These are phyloP conservation scores for Capitella teleta DNA, from an alignment of 1,140 invertebrate genomes.

Conservation along the genomic window DNA sequence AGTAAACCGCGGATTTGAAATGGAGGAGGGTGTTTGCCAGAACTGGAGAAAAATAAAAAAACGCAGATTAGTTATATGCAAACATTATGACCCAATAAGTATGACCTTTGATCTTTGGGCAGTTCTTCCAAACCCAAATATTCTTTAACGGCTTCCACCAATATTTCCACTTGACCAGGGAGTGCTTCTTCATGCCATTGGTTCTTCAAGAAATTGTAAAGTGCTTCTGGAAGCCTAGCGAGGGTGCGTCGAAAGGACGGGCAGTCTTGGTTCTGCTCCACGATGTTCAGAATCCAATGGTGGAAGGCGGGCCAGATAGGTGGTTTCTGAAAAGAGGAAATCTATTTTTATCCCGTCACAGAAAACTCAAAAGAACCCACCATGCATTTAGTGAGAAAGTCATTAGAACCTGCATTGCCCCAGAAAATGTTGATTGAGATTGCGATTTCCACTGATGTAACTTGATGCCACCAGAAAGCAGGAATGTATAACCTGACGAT, in stretches of 20 bases:
- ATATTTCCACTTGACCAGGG: conserved; percentile 11
- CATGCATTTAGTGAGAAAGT: conserved; percentile 15
- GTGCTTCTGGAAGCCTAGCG: conserved; percentile 14
- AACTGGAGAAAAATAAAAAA: conserved; percentile 5
- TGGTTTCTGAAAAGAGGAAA: conserved; percentile 6
- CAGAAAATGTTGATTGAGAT: conserved; percentile 20
- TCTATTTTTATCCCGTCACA: neutral
- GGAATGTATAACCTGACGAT: conserved; percentile 16
- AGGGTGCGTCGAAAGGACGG: conserved; percentile 15
- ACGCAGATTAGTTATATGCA: neutral
- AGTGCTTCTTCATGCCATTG: conserved; percentile 18
- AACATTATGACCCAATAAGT: neutral
- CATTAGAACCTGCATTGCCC: conserved; percentile 17
- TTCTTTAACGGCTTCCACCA: conserved; percentile 7
- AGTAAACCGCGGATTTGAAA: conserved; percentile 15
- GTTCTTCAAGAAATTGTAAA: conserved; percentile 16
- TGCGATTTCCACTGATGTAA: conserved; percentile 15
- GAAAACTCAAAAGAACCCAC: neutral
- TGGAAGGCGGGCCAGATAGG: conserved; percentile 14
- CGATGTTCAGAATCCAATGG: conserved; percentile 19
- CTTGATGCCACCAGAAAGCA: conserved; percentile 22
- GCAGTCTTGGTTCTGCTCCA: conserved; percentile 16
- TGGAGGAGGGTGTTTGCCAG: conserved; percentile 13
- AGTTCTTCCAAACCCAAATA: conserved; percentile 8
- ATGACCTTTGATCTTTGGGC: conserved; percentile 5